phyloP scores from a whole-genome alignment of 2,797 vertebrate genomes.

The Protosalanx chinensis region DNA sequence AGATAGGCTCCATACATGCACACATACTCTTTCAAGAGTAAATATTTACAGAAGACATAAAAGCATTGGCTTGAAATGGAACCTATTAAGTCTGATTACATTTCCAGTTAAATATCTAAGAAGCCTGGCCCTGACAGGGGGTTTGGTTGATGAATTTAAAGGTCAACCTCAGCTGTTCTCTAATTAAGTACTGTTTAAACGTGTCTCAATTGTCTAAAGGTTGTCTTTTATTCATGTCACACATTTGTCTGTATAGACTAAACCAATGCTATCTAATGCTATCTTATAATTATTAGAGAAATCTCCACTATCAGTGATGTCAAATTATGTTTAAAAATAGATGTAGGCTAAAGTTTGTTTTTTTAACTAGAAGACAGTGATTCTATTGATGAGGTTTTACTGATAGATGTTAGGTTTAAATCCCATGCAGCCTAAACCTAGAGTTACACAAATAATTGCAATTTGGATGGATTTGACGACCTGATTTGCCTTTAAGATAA shows the following conservation, averaged over 20 bases:
- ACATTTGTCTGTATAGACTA: neutral
- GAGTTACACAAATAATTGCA: constrained; percentile 29
- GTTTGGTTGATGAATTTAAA: constrained; percentile 48
- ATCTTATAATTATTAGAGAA: neutral
- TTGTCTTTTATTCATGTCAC: neutral
- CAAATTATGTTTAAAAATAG: neutral
- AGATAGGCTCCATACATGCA: constrained; percentile 60
- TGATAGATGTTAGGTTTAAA: no score
- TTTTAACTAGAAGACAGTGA: no score
- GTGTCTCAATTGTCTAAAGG: neutral
- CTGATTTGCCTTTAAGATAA: constrained; percentile 28
- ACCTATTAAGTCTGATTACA: constrained; percentile 68
- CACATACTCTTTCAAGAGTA: constrained; percentile 62
- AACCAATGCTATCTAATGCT: neutral
- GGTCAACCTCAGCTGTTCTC: constrained; percentile 39
- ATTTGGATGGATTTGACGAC: neutral
- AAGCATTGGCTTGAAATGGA: constrained; percentile 65
- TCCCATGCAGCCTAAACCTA: neutral
- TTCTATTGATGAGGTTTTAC: no score
- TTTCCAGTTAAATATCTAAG: constrained; percentile 31
- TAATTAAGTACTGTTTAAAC: constrained; percentile 37
- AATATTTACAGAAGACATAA: constrained; percentile 74
- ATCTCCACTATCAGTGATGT: neutral
- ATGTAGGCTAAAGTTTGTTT: no score
- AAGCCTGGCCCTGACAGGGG: constrained; percentile 20